These are phyloP conservation scores for Epistrophe grossulariae DNA, from an alignment of 2,888 invertebrate species.

Conservation along the genomic window DNA sequence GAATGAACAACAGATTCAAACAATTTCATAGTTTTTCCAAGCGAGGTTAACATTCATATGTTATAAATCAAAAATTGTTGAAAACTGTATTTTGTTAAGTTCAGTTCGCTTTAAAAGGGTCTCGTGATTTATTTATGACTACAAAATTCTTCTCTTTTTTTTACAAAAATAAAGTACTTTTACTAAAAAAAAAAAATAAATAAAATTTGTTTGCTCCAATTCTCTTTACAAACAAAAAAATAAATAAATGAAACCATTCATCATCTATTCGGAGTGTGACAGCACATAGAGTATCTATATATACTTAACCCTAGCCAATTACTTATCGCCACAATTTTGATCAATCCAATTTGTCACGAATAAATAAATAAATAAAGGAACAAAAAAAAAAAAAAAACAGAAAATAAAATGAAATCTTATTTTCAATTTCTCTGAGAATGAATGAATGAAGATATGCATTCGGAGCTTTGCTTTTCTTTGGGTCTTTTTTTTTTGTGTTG, in stretches of 20 bases:
- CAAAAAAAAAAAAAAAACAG: neutral
- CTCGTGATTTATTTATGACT: neutral
- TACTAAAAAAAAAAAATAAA: neutral
- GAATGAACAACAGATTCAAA: neutral
- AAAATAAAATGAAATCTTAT: slow-evolving; percentile 16
- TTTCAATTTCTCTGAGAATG: slow-evolving; percentile 32
- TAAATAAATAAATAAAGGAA: neutral
- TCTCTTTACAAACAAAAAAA: neutral
- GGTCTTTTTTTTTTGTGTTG: neutral
- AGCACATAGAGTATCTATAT: slow-evolving; percentile 34
- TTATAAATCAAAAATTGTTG: neutral
- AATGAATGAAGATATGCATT: slow-evolving; percentile 20
- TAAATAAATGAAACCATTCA: slow-evolving; percentile 49
- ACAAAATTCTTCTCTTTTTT: neutral
- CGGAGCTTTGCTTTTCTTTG: neutral
- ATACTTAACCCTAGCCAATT: slow-evolving; percentile 57
- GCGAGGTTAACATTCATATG: neutral
- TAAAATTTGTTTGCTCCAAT: neutral
- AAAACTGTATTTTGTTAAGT: neutral
- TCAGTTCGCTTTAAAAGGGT: neutral
- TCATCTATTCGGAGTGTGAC: slow-evolving; percentile 39
- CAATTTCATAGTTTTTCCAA: neutral
- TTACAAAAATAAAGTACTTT: too few relatives aligned
- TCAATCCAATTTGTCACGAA: slow-evolving; percentile 60
- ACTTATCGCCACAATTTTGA: slow-evolving; percentile 55